phyloP scores from a whole-genome alignment of 2,797 vertebrate species.

The Babyrousa celebensis region DNA sequence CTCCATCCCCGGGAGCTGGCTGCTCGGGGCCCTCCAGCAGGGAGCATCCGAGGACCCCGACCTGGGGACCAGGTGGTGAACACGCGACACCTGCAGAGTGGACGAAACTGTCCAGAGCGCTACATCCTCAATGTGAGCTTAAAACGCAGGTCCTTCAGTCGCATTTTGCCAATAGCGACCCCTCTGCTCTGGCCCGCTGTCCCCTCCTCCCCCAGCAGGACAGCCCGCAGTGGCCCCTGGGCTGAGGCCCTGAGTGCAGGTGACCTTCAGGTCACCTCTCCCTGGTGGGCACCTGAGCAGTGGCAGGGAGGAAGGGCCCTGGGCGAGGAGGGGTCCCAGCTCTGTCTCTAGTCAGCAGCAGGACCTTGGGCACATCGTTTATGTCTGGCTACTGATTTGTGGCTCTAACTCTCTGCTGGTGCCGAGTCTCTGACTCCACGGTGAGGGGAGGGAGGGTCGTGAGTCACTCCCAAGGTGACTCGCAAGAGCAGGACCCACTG shows the following conservation, averaged over 20 bases:
- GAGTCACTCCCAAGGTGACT: not conserved
- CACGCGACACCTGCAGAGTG: not conserved
- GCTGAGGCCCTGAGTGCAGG: not conserved
- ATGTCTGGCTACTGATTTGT: not conserved
- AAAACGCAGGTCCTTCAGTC: not conserved
- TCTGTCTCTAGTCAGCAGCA: not conserved
- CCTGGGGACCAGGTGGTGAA: not conserved
- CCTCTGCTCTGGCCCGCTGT: not conserved
- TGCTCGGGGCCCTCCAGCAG: not conserved
- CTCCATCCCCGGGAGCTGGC: not conserved
- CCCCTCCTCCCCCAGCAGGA: not conserved
- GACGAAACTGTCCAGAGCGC: rapidly evolving
- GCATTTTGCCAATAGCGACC: not conserved
- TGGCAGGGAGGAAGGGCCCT: not conserved
- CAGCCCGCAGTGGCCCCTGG: rapidly evolving
- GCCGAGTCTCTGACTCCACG: rapidly evolving
- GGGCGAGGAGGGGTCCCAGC: too few species aligned
- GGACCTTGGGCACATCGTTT: not conserved
- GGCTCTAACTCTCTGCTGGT: not conserved
- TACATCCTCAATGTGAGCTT: rapidly evolving
- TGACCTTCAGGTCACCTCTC: not conserved
- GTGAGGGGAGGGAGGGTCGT: too few species aligned
- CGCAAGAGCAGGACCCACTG: not conserved
- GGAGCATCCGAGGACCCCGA: not conserved
- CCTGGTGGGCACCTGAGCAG: not conserved